A percentile compares a stretch with the other conserved stretches of the same genome.
phyloP scores from a whole-genome alignment of 2,797 vertebrate genomes.

The Brachymystax lenok region DNA sequence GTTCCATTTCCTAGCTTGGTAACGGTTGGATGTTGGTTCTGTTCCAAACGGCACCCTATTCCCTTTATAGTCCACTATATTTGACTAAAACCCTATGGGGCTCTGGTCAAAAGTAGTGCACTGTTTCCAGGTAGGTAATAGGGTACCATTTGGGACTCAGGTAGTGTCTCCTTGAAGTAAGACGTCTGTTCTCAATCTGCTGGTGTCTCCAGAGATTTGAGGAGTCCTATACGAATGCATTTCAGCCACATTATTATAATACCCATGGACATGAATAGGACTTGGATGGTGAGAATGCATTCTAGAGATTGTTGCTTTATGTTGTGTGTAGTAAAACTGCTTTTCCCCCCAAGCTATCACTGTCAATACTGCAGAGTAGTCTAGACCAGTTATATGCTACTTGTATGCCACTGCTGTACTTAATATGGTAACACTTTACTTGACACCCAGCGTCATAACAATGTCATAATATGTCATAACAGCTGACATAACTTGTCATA shows the following conservation, averaged over 20 bases:
- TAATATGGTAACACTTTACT: neutral
- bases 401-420: neutral
- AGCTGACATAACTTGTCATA: no score
- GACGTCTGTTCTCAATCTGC: neutral
- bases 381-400: neutral
- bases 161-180: neutral
- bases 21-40: neutral
- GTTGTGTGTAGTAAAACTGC: neutral
- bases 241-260: neutral
- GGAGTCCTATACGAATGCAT: neutral
- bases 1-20: neutral
- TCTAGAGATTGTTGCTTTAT: slow-evolving; percentile 6
- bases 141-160: neutral
- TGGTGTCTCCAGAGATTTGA: neutral
- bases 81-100: neutral
- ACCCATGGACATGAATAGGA: neutral
- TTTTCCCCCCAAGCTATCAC: neutral
- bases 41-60: neutral
- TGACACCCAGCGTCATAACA: neutral
- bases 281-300: neutral
- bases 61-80: neutral
- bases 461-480: no score
- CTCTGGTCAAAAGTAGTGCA: no score
- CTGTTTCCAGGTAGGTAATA: no score
- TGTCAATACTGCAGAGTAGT: neutral